Percentiles rank a stretch among this genome's conserved stretches.
Conservation (phyloP, 2,888 invertebrate species). For the Aleiodes leptofemur region DNA sequence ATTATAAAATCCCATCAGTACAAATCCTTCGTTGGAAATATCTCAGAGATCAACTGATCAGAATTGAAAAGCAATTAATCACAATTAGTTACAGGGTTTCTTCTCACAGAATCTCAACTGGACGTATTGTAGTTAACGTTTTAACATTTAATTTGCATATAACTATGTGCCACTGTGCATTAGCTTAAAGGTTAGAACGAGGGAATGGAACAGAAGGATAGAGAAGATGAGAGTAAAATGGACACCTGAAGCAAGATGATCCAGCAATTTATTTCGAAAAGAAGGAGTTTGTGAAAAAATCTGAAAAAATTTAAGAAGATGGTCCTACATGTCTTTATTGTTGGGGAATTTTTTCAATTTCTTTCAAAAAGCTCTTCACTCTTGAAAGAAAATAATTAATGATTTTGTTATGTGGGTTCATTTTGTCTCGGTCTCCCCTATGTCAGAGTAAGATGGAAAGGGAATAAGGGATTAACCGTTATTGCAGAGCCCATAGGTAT, state of each 20-base stretch:
- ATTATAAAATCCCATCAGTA: background rate
- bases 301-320: no score
- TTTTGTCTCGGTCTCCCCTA: no score
- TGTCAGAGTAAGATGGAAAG: conserved; percentile 31
- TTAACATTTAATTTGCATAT: conserved; percentile 60
- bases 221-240: background rate
- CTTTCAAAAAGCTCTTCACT: no score
- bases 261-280: no score
- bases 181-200: conserved; percentile 19
- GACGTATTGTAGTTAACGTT: conserved; percentile 56
- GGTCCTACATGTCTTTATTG: no score
- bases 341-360: no score
- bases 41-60: conserved; percentile 29
- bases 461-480: conserved; percentile 54
- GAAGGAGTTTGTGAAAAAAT: no score
- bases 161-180: conserved; percentile 44
- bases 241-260: no score
- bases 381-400: no score
- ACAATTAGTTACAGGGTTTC: conserved; percentile 53
- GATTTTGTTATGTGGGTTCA: no score
- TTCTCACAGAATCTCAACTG: conserved; percentile 35
- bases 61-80: conserved; percentile 57
- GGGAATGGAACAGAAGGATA: background rate
- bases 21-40: background rate
- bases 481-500: conserved; percentile 53